Evolutionary conservation across 2,888 invertebrate genomes (phyloP).

Genomic region (Odontocolon sp.): DNA sequence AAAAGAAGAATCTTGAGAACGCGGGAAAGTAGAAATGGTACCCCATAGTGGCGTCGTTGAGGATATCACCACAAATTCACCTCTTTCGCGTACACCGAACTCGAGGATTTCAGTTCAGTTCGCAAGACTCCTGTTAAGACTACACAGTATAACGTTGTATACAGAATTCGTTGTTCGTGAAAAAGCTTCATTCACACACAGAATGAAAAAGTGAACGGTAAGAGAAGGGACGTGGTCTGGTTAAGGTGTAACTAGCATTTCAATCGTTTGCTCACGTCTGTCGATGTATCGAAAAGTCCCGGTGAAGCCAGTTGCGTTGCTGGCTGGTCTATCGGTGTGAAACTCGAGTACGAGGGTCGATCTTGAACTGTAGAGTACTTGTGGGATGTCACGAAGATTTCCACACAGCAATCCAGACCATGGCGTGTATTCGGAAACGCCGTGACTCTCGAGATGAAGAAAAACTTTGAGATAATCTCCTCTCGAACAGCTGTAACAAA

Average conservation of each 20-base stretch:
- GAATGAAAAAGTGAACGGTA: slow-evolving; percentile 19
- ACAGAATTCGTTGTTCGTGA: neutral
- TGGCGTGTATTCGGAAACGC: slow-evolving; percentile 89
- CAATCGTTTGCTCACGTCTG: slow-evolving; percentile 84
- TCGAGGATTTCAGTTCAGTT: slow-evolving; percentile 14
- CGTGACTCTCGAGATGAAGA: slow-evolving; percentile 87
- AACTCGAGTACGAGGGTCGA: slow-evolving; percentile 89
- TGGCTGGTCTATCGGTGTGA: slow-evolving; percentile 83
- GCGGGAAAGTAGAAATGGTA: slow-evolving; percentile 46
- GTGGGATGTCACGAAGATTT: slow-evolving; percentile 85
- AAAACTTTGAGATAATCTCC: slow-evolving; percentile 91
- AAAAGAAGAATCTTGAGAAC: slow-evolving; percentile 23
- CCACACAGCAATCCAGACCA: slow-evolving; percentile 90
- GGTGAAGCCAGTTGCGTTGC: slow-evolving; percentile 86
- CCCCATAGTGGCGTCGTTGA: slow-evolving; percentile 3
- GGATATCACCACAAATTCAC: slow-evolving; percentile 46
- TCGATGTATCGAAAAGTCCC: slow-evolving; percentile 90
- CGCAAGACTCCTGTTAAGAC: slow-evolving; percentile 12
- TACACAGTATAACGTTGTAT: neutral
- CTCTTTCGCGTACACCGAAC: slow-evolving; percentile 29
- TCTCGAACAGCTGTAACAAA: slow-evolving; percentile 86
- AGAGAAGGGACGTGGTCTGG: neutral
- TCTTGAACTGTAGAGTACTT: slow-evolving; percentile 89
- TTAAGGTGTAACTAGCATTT: neutral
- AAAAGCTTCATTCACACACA: slow-evolving; percentile 8